phyloP scores from a whole-genome alignment of 2,888 invertebrate genomes.

The Cheilosia grossa region DNA sequence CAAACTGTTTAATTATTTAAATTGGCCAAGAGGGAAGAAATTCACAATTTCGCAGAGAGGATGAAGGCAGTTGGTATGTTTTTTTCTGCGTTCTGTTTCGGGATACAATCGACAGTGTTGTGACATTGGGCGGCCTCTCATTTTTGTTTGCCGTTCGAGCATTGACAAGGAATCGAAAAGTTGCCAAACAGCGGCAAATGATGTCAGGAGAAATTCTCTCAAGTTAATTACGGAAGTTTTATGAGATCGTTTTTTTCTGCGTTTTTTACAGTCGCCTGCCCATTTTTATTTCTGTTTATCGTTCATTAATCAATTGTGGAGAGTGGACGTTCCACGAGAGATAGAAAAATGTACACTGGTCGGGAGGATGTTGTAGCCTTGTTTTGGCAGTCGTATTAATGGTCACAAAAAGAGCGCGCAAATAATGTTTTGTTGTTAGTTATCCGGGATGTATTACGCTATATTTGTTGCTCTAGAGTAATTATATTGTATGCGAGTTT shows the following conservation, averaged over 20 bases:
- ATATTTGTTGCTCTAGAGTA: conserved; percentile 1
- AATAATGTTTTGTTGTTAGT: conserved; percentile 40
- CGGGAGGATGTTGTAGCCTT: conserved; percentile 47
- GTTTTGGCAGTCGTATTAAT: conserved; percentile 52
- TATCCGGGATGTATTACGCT: background rate
- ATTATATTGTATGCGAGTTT: conserved; percentile 26
- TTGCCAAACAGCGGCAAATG: conserved; percentile 30
- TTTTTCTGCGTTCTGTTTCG: background rate
- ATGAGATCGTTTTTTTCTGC: conserved; percentile 7
- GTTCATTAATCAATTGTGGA: conserved; percentile 44
- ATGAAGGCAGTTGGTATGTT: background rate
- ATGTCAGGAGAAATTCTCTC: conserved; percentile 40
- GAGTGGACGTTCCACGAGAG: conserved; percentile 20
- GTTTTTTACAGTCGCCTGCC: background rate
- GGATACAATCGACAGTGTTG: conserved; percentile 25
- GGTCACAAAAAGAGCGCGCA: conserved; percentile 45
- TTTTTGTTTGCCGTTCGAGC: conserved; percentile 15
- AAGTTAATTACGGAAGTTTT: conserved; percentile 62
- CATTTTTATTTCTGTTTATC: conserved; percentile 12
- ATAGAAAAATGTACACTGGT: conserved; percentile 30
- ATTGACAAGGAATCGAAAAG: conserved; percentile 26
- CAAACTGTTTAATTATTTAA: conserved; percentile 60
- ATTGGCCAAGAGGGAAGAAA: conserved; percentile 23
- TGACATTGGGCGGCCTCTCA: conserved; percentile 16
- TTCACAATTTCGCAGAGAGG: background rate